A percentile compares a stretch with the other conserved stretches of the same genome.
phyloP scores from a whole-genome alignment of 2,888 invertebrate species.

The Cybosia mesomella region DNA sequence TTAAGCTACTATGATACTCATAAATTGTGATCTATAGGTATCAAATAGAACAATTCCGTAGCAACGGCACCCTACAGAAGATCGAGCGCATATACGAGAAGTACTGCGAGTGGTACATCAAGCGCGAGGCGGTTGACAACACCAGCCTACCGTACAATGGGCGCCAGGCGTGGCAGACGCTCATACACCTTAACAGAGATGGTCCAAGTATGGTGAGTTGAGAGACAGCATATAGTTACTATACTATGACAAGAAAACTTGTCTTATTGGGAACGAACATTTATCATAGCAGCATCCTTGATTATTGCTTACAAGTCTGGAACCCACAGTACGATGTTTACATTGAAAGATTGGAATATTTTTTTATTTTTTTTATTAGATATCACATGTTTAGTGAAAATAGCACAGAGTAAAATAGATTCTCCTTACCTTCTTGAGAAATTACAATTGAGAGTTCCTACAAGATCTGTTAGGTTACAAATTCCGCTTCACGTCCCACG shows the following conservation, averaged over 20 bases:
- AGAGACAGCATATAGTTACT: neutral
- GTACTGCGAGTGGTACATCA: conserved; percentile 89
- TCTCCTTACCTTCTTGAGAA: too few relatives aligned
- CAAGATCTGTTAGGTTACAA: too few relatives aligned
- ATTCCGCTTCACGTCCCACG: too few relatives aligned
- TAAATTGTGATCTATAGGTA: conserved; percentile 71
- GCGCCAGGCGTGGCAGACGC: conserved; percentile 91
- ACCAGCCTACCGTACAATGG: conserved; percentile 81
- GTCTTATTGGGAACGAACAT: too few relatives aligned
- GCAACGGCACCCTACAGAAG: conserved; percentile 89
- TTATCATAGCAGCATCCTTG: too few relatives aligned
- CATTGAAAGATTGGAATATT: too few relatives aligned
- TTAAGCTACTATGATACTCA: neutral
- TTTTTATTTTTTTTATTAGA: too few relatives aligned
- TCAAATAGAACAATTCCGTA: conserved; percentile 89
- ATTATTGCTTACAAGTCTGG: too few relatives aligned
- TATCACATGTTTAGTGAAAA: too few relatives aligned
- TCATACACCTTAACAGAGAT: conserved; percentile 83
- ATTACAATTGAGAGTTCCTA: too few relatives aligned
- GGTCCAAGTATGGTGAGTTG: conserved; percentile 83
- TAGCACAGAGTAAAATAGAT: too few relatives aligned
- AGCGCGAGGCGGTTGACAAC: conserved; percentile 66
- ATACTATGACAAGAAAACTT: neutral
- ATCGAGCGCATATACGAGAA: conserved; percentile 87
- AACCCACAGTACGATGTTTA: too few relatives aligned